Evolutionary conservation across 2,797 vertebrate species (phyloP).

Genomic region (Urocyon cinereoargenteus): DNA sequence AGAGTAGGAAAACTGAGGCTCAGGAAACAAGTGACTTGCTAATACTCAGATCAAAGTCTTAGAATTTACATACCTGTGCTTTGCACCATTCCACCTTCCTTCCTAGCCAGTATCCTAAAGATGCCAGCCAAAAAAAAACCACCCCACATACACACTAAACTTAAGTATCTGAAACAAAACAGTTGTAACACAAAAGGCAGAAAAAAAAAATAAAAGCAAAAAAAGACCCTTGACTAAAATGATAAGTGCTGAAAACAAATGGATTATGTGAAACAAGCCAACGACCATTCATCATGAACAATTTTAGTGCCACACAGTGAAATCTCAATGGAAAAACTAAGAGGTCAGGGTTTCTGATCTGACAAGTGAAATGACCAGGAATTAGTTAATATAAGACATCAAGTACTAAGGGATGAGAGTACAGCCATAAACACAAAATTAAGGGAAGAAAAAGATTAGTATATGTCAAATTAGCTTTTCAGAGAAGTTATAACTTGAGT

Average conservation of each 20-base stretch:
- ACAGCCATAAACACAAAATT: conserved; percentile 29
- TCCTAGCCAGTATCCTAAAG: conserved; percentile 48
- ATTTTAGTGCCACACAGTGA: not conserved
- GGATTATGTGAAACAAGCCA: not conserved
- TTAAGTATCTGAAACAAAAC: conserved; percentile 47
- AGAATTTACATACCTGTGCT: conserved; percentile 39
- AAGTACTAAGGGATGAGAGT: conserved; percentile 14
- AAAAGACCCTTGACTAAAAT: not conserved
- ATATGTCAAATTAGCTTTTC: conserved; percentile 22
- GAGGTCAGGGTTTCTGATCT: not conserved
- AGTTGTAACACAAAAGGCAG: not conserved
- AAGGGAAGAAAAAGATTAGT: conserved; percentile 36
- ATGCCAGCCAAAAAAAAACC: not conserved
- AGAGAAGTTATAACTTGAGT: not conserved
- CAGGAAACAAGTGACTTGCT: conserved; percentile 17
- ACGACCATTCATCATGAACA: not conserved
- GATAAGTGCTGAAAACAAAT: not conserved
- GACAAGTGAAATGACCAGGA: conserved; percentile 14
- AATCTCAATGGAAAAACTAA: not conserved
- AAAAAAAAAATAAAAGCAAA: not conserved
- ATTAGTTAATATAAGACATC: conserved; percentile 26
- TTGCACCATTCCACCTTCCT: conserved; percentile 4
- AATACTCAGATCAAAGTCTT: conserved; percentile 45
- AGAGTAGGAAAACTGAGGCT: conserved; percentile 59
- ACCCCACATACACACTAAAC: not conserved